phyloP scores from a whole-genome alignment of 2,797 vertebrate genomes.

The Todus mexicanus region DNA sequence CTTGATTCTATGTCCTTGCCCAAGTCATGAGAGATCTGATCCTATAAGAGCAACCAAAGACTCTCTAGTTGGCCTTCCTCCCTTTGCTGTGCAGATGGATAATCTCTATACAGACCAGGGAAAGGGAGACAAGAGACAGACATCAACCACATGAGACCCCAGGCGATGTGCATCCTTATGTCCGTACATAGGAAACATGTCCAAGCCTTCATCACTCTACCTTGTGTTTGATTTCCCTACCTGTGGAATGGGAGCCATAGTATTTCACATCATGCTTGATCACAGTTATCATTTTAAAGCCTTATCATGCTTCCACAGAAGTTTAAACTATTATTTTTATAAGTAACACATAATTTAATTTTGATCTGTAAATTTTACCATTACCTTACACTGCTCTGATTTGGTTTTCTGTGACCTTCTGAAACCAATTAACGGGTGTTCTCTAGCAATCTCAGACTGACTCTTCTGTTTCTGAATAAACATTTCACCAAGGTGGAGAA shows the following conservation, averaged over 20 bases:
- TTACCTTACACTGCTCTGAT: not conserved
- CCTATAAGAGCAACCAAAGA: not conserved
- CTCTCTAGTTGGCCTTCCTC: accelerated
- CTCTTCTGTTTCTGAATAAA: not conserved
- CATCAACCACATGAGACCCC: not conserved
- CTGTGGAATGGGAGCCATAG: not conserved
- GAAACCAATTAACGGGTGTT: not conserved
- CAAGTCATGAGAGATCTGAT: not conserved
- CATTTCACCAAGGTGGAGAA: not conserved
- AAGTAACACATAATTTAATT: not conserved
- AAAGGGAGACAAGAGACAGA: not conserved
- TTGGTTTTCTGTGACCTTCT: not conserved
- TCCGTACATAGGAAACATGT: not conserved
- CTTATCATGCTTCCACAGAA: not conserved
- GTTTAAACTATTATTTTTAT: conserved; percentile 10
- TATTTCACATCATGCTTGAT: not conserved
- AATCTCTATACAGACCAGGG: not conserved
- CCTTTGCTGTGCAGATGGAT: not conserved
- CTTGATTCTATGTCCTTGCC: not conserved
- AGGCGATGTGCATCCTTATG: not conserved
- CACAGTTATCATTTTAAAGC: not conserved
- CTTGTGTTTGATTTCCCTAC: not conserved
- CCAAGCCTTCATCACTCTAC: not conserved
- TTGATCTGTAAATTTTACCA: not conserved
- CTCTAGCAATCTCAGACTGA: not conserved